These are phyloP conservation scores for Drosophila insularis DNA, from an alignment of 1,140 invertebrate genomes.

Conservation along the genomic window DNA sequence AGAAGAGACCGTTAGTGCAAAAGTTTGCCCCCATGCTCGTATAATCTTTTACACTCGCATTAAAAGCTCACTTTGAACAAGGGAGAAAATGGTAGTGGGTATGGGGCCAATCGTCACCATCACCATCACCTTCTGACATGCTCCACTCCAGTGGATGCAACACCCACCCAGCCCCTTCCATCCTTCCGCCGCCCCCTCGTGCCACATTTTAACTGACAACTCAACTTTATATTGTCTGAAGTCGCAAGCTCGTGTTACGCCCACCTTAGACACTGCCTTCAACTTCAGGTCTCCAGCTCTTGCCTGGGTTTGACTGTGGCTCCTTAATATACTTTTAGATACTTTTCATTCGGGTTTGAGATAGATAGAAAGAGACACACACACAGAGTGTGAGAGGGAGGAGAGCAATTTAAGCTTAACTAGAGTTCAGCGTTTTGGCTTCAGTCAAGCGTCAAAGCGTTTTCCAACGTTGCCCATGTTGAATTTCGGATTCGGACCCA, in stretches of 20 bases:
- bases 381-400: not conserved
- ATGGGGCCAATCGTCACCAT: not conserved
- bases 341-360: not conserved
- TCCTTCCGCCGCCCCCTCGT: not conserved
- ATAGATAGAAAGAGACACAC: not conserved
- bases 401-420: conserved; percentile 21
- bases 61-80: conserved; percentile 65
- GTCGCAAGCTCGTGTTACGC: conserved; percentile 70
- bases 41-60: conserved; percentile 75
- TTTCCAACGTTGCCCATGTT: conserved; percentile 67
- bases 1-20: conserved; percentile 33
- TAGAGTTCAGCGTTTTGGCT: conserved; percentile 37
- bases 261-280: conserved; percentile 27
- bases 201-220: conserved; percentile 43
- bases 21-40: conserved; percentile 56
- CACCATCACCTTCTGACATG: conserved; percentile 23
- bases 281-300: not conserved
- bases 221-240: conserved; percentile 49
- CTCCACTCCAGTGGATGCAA: conserved; percentile 22
- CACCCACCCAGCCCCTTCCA: conserved; percentile 5
- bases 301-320: conserved; percentile 4
- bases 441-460: conserved; percentile 76
- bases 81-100: conserved; percentile 16
- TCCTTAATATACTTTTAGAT: conserved; percentile 36
- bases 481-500: conserved; percentile 16